Percentiles rank a stretch among this genome's conserved stretches.
Conservation (phyloP, 2,888 invertebrate genomes). For the Tenthredo scrophulariae region DNA sequence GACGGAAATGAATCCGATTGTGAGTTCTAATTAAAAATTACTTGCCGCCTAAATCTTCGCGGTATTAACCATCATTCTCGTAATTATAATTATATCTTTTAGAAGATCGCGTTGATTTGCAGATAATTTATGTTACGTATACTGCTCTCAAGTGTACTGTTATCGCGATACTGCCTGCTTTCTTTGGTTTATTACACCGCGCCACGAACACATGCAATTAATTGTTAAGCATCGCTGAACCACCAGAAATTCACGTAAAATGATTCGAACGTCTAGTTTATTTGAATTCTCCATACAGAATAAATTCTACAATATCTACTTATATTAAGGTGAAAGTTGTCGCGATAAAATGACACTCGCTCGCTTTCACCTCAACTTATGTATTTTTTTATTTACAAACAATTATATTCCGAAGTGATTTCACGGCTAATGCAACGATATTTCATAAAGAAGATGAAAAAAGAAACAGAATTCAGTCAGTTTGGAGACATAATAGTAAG, state of each 20-base stretch:
- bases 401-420: not conserved
- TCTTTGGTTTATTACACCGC: not conserved
- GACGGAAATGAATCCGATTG: not conserved
- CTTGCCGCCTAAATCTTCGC: not conserved
- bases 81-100: slow-evolving; percentile 19
- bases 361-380: too few relatives aligned
- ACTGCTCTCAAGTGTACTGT: not conserved
- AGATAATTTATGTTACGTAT: not conserved
- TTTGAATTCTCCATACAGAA: not conserved
- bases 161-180: not conserved
- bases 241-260: not conserved
- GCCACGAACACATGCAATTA: not conserved
- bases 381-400: not conserved
- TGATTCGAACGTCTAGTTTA: not conserved
- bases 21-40: not conserved
- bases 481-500: not conserved
- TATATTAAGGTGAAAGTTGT: not conserved
- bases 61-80: not conserved
- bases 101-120: not conserved
- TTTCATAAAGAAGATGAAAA: not conserved
- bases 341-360: not conserved
- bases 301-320: not conserved
- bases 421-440: not conserved
- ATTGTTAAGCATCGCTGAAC: not conserved
- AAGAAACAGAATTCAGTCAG: too few relatives aligned